These are phyloP conservation scores for Elysia chlorotica DNA, from an alignment of 1,140 invertebrate genomes.

Conservation along the genomic window DNA sequence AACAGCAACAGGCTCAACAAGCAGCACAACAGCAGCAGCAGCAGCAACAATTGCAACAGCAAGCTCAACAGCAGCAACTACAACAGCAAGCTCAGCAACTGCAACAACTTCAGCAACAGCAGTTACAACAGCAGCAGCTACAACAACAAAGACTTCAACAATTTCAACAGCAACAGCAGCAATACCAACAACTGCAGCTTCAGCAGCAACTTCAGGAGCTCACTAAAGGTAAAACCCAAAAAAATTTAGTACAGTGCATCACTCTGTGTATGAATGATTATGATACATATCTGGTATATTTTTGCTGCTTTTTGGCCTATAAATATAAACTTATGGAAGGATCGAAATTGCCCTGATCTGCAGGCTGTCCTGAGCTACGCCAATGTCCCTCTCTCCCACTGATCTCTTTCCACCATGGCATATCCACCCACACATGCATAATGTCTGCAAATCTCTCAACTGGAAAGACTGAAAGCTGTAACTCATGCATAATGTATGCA, in stretches of 20 bases:
- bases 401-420: slow-evolving; percentile 23
- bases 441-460: no score
- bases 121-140: not conserved
- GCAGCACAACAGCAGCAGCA: not conserved
- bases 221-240: not conserved
- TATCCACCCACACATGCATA: no score
- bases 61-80: not conserved
- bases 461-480: no score
- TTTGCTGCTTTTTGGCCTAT: no score
- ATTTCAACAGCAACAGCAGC: not conserved
- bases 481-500: no score
- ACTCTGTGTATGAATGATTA: no score
- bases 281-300: no score
- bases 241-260: not conserved
- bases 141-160: not conserved
- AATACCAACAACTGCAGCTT: not conserved
- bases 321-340: no score
- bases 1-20: not conserved
- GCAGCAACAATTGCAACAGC: not conserved
- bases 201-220: not conserved
- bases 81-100: not conserved
- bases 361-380: slow-evolving; percentile 32
- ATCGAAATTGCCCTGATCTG: slow-evolving; percentile 25
- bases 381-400: slow-evolving; percentile 29
- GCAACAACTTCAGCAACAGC: not conserved